Evolutionary conservation across 2,797 vertebrate species (phyloP), one percentile per base, ranked within the genome.

Genomic region (Ispidina picta): DNA sequence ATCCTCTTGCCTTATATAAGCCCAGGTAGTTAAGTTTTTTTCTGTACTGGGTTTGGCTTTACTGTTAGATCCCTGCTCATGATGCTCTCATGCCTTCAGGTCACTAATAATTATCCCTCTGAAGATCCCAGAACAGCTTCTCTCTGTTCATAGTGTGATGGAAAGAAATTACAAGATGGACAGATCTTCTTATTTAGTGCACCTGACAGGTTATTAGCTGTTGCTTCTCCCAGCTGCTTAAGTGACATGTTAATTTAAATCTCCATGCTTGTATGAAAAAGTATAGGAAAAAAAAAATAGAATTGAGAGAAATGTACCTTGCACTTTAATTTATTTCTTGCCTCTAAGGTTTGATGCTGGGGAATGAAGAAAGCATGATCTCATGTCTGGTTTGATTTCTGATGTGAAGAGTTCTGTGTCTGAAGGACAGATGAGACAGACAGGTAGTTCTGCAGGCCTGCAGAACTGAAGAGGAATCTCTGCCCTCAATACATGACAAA

Each of bases 221-320:
- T 66, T 86, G 26, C 59, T 94, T 29, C 65, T 80, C 15, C 77
- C 90, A 82, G 63, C 31, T 80, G 66, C 79, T 33, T 88, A 87
- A 89, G 20, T 74, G 92, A 92, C 66, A 73, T n/a, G 46, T 87
- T 90, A 93, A 87, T 96, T 92, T 93, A 85, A 81, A 83, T 88
- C 41, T 92, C 13, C 4, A 44, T 33, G 26, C 46, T 73, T 76
- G 8, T 82, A 70, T 95, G 59, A 80, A 93, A 93, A 94, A 91
- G 48, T 7, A 59, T 54, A 86, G 55, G 12, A 48, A 71, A 31
- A 81, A 31, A 81, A 37, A 78, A 62, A 16, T 7, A 46, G 54
- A 62, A 68, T 43, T 59, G 49, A 86, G 80, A 80, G 78, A 83
- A 82, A 86, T 7, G 1, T 21, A 66, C 15, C 26, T 77, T 90